Conservation (phyloP, 2,797 vertebrate species). For the Harpia harpyja region DNA sequence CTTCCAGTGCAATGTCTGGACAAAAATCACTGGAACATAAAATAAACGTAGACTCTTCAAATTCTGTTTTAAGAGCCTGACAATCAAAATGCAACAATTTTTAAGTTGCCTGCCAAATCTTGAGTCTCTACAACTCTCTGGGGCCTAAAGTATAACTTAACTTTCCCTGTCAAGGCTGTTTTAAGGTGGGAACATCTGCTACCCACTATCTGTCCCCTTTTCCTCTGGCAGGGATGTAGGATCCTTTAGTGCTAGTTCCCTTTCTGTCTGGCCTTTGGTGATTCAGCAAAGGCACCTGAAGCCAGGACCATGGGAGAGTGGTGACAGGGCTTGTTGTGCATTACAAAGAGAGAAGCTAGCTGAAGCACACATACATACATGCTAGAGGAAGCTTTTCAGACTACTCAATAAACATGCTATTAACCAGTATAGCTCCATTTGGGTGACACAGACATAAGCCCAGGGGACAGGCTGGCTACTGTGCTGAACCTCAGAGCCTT, state of each 20-base stretch:
- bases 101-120: neutral
- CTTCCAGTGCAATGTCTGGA: neutral
- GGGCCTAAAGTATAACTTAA: neutral
- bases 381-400: neutral
- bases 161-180: neutral
- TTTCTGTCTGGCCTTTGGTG: neutral
- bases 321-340: neutral
- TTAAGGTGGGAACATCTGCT: neutral
- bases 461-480: neutral
- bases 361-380: neutral
- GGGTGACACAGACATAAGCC: neutral
- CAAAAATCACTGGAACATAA: neutral
- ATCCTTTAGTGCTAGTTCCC: neutral
- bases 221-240: neutral
- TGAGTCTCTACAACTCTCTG: neutral
- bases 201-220: too few relatives aligned
- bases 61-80: neutral
- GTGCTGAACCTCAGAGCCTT: neutral
- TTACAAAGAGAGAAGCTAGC: neutral
- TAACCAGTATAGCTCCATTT: neutral
- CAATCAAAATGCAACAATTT: neutral
- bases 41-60: neutral
- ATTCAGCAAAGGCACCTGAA: neutral
- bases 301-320: neutral
- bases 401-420: neutral